Evolutionary conservation across 2,797 vertebrate species (phyloP).

Genomic region (Cyprinodon diabolis): DNA sequence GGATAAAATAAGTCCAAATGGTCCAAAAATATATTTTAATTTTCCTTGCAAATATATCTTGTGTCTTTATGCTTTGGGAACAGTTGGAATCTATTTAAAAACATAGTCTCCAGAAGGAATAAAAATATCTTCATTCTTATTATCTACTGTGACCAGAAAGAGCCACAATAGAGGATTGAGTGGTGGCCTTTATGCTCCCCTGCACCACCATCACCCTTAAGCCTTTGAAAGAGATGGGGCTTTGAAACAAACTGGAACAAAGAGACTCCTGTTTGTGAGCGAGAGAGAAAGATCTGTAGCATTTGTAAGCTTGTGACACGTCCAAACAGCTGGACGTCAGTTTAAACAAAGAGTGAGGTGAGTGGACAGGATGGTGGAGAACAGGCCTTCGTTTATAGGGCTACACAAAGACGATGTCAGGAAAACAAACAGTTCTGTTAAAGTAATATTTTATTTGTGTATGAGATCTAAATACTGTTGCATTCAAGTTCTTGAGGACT

Average conservation of each 20-base stretch:
- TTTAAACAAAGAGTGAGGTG: slow-evolving; percentile 58
- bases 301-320: slow-evolving; percentile 58
- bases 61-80: not conserved
- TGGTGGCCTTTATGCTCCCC: slow-evolving; percentile 31
- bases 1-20: slow-evolving; percentile 26
- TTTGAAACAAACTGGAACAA: slow-evolving; percentile 70
- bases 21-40: slow-evolving; percentile 6
- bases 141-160: slow-evolving; percentile 13
- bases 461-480: not conserved
- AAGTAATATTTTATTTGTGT: slow-evolving; percentile 5
- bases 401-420: slow-evolving; percentile 19
- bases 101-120: not conserved
- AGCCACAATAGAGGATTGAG: slow-evolving; percentile 19
- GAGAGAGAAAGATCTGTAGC: slow-evolving; percentile 42
- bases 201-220: slow-evolving; percentile 22
- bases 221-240: slow-evolving; percentile 60
- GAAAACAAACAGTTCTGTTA: slow-evolving; percentile 6
- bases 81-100: not conserved
- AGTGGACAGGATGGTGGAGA: slow-evolving; percentile 25
- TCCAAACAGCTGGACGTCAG: slow-evolving; percentile 67
- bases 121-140: not conserved
- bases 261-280: slow-evolving; percentile 59
- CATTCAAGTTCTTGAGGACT: not conserved
- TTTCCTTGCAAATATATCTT: not conserved
- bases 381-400: slow-evolving; percentile 10